These are phyloP conservation scores for Sepioteuthis lessoniana DNA, from an alignment of 2,888 invertebrate species.

Conservation along the genomic window DNA sequence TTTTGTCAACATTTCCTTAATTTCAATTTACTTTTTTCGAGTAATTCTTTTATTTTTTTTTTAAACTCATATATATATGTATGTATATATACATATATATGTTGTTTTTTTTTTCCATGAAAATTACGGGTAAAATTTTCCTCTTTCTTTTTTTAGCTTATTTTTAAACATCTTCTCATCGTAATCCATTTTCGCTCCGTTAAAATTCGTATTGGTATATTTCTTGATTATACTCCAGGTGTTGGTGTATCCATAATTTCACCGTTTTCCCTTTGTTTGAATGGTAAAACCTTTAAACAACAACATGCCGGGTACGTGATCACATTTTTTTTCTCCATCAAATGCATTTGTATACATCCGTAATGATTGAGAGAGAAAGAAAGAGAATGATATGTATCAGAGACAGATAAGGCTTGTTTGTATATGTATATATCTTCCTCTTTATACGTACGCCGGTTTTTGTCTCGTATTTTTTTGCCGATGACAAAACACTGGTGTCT, in stretches of 20 bases:
- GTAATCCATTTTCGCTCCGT: background rate
- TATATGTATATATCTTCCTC: background rate
- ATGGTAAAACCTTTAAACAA: background rate
- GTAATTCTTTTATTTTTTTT: background rate
- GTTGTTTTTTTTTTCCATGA: background rate
- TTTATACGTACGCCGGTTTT: background rate
- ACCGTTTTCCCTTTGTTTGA: background rate
- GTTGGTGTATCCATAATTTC: background rate
- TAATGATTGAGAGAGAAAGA: background rate
- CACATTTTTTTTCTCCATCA: background rate
- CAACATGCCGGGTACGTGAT: background rate
- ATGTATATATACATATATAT: background rate
- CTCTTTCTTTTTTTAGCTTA: background rate
- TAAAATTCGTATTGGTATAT: background rate
- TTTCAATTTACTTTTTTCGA: background rate
- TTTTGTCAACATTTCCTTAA: background rate
- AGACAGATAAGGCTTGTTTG: background rate
- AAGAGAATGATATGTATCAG: background rate
- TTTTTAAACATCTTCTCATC: background rate
- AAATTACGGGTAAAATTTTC: background rate
- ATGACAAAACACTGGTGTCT: constrained; percentile 4
- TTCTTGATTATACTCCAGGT: background rate
- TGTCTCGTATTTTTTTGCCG: background rate
- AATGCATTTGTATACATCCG: background rate
- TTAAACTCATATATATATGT: too few species aligned